Conservation (phyloP, 2,888 invertebrate genomes). For the Acanthacorydalis orientalis region DNA sequence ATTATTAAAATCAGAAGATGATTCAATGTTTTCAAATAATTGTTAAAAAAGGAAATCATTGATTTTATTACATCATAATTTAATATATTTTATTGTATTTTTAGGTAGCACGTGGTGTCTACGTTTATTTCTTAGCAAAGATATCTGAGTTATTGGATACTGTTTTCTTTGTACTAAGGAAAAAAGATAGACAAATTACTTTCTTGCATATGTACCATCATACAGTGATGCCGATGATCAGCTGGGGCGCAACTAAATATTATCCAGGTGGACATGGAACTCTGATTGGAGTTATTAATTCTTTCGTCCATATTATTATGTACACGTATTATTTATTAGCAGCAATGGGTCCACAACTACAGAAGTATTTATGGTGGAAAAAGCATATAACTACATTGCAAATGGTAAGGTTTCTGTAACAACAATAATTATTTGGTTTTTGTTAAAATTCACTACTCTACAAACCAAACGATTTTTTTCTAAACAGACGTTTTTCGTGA, state of each 20-base stretch:
- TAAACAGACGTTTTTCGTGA: too few relatives aligned
- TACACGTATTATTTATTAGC: slow-evolving; percentile 64
- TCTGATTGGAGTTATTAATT: slow-evolving; percentile 54
- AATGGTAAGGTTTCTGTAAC: slow-evolving; percentile 40
- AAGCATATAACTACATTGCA: slow-evolving; percentile 68
- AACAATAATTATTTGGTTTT: too few relatives aligned
- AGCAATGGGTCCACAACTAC: slow-evolving; percentile 54
- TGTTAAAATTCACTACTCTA: too few relatives aligned
- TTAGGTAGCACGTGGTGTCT: slow-evolving; percentile 54
- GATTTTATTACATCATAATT: not conserved
- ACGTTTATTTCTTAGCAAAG: slow-evolving; percentile 78
- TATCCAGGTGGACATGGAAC: slow-evolving; percentile 55
- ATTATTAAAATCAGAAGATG: too few relatives aligned
- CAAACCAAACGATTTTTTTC: too few relatives aligned
- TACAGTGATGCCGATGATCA: slow-evolving; percentile 85
- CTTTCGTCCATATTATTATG: slow-evolving; percentile 67
- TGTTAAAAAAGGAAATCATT: too few relatives aligned
- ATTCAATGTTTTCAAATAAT: too few relatives aligned
- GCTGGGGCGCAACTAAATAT: slow-evolving; percentile 86
- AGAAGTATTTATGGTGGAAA: slow-evolving; percentile 72
- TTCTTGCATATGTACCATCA: slow-evolving; percentile 89
- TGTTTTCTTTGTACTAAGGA: slow-evolving; percentile 82
- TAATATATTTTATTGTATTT: slow-evolving; percentile 3
- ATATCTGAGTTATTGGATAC: slow-evolving; percentile 82
- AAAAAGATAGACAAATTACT: slow-evolving; percentile 78